A percentile compares a stretch with the other conserved stretches of the same genome.
Conservation (phyloP, 2,797 vertebrate species). For the Myotis findleyi region DNA sequence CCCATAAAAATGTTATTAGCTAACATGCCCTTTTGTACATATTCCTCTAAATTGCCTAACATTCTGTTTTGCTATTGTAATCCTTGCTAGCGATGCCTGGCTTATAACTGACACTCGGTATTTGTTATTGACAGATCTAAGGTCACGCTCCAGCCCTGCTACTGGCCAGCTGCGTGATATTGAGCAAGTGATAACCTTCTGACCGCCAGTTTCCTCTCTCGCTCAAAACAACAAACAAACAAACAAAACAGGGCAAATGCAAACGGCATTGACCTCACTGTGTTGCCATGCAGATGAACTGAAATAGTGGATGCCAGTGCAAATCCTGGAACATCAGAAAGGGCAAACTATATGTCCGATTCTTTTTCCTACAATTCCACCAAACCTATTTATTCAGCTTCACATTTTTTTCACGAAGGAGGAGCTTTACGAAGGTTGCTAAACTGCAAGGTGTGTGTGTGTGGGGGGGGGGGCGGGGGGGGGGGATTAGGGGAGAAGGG, state of each 20-base stretch:
- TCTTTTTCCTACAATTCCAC: background rate
- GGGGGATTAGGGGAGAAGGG: too few species aligned
- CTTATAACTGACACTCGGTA: background rate
- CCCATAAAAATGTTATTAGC: background rate
- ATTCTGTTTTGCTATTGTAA: background rate
- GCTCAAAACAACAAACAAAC: background rate
- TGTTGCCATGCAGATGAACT: background rate
- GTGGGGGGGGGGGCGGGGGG: too few species aligned
- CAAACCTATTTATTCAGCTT: background rate
- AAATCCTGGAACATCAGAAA: background rate
- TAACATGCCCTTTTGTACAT: background rate
- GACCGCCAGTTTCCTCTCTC: background rate
- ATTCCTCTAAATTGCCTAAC: background rate
- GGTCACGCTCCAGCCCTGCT: background rate
- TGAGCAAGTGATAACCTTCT: background rate
- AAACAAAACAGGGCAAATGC: background rate
- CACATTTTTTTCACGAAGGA: background rate
- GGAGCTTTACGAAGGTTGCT: background rate
- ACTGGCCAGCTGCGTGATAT: background rate
- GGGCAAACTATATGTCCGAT: rapidly evolving
- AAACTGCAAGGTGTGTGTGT: rapidly evolving
- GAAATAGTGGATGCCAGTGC: rapidly evolving
- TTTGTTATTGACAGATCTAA: background rate
- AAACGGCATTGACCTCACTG: background rate
- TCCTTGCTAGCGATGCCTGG: rapidly evolving